phyloP scores from a whole-genome alignment of 2,888 invertebrate genomes.

The Atrina japonica region DNA sequence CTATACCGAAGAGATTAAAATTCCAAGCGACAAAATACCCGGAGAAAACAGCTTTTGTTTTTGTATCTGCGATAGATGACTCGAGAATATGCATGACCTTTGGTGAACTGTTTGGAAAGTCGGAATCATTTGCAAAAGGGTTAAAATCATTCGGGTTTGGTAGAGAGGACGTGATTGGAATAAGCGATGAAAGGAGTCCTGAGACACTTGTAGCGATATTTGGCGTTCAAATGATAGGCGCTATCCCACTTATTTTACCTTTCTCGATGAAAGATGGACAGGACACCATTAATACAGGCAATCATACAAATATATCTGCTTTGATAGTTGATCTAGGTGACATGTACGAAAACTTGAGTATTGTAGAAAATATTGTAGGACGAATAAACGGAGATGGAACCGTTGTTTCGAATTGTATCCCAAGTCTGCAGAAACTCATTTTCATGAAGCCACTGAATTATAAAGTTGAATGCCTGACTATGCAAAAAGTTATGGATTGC shows the following conservation, averaged over 20 bases:
- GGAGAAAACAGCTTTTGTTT: conserved; percentile 15
- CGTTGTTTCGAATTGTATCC: not conserved
- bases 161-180: not conserved
- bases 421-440: not conserved
- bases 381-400: not conserved
- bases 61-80: conserved; percentile 1
- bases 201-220: conserved; percentile 1
- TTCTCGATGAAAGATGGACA: conserved; percentile 11
- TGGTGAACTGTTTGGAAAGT: conserved; percentile 4
- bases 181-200: not conserved
- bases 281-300: not conserved
- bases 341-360: too few relatives aligned
- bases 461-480: not conserved
- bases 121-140: conserved; percentile 10
- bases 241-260: conserved; percentile 21
- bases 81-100: conserved; percentile 2
- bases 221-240: conserved; percentile 18
- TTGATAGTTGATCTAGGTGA: too few relatives aligned
- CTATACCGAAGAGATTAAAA: conserved; percentile 8
- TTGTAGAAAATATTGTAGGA: too few relatives aligned
- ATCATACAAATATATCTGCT: too few relatives aligned
- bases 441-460: not conserved
- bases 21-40: conserved; percentile 1
- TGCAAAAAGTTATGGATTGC: too few relatives aligned
- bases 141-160: not conserved